These are phyloP conservation scores for Alouatta palliata DNA, from an alignment of 2,113 vertebrate species.

Conservation along the genomic window DNA sequence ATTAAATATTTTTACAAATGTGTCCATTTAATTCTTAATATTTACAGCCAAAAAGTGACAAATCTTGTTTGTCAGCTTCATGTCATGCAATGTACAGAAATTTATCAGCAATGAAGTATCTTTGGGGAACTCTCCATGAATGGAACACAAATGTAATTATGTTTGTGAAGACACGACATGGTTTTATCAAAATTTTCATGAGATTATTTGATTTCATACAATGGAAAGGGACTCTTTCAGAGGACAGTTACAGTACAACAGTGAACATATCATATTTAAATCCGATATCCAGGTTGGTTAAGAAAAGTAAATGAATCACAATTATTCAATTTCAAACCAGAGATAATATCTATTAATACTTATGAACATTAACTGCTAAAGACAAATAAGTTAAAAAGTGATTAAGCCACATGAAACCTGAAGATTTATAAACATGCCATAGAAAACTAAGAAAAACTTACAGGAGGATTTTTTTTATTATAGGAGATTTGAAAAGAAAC, in stretches of 20 bases:
- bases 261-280: not conserved
- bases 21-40: not conserved
- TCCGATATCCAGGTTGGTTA: not conserved
- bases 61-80: not conserved
- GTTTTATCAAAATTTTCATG: not conserved
- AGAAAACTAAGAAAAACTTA: constrained; percentile 3
- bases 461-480: not conserved
- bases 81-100: not conserved
- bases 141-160: not conserved
- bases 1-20: not conserved
- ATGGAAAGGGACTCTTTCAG: not conserved
- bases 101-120: not conserved
- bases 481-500: not conserved
- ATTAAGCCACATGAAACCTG: not conserved
- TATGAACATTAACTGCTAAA: not conserved
- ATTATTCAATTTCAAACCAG: not conserved
- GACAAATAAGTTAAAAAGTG: not conserved
- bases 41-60: not conserved
- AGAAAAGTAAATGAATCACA: not conserved
- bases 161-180: not conserved
- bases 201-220: not conserved
- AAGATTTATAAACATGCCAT: not conserved
- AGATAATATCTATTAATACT: not conserved
- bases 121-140: not conserved
- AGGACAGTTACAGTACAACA: not conserved